Base-by-base conservation (phyloP, 2,113 vertebrate species). In the Nesogale talazaci region DNA sequence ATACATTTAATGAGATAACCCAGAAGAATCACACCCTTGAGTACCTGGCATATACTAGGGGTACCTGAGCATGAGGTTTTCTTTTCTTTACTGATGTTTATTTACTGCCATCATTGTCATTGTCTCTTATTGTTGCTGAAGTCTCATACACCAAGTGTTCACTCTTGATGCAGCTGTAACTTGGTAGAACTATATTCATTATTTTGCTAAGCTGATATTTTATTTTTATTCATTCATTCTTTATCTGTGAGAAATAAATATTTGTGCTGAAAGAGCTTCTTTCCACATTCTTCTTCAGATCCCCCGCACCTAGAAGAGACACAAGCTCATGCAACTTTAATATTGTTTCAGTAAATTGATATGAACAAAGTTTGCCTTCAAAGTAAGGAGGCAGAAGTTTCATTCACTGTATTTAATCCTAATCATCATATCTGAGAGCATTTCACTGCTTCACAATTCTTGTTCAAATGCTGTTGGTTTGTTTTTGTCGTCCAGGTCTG, bases 331-430 rank as follows among this genome's bases (percentile, higher is more conserved):
- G n/a, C 25, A 27, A 23, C 10, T n/a, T 46, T 76, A 70, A 75
- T 74, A 20, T 12, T 76, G 74, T 79, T 63, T 89, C 46, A 92
- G 42, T 65, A 52, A 75, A 75, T 38, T 34, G 2, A 17, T n/a
- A 65, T 67, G 6, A 83, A 75, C 5, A 36, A 34, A 70, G 70
- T 83, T 81, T 76, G 72, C 94, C 91, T 89, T 86, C 65, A 86
- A n/a, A 2, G 40, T 74, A 29, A 91, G 83, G 23, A 38, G 25
- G 9, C n/a, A 70, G 61, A 75, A 22, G 15, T 83, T 46, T 52
- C 22, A 23, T 83, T 88, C 8, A 56, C 25, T 74, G 78, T n/a
- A 38, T 22, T 76, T 56, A 7, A 4, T 57, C 27, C 65, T 57
- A 89, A 67, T 88, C 7, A 25, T 31, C 38, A 3, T 29, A 89